Percentiles rank a stretch among this genome's conserved stretches.
These are phyloP conservation scores for Himalopsyche anomala DNA, from an alignment of 2,888 invertebrate species.

Conservation along the genomic window DNA sequence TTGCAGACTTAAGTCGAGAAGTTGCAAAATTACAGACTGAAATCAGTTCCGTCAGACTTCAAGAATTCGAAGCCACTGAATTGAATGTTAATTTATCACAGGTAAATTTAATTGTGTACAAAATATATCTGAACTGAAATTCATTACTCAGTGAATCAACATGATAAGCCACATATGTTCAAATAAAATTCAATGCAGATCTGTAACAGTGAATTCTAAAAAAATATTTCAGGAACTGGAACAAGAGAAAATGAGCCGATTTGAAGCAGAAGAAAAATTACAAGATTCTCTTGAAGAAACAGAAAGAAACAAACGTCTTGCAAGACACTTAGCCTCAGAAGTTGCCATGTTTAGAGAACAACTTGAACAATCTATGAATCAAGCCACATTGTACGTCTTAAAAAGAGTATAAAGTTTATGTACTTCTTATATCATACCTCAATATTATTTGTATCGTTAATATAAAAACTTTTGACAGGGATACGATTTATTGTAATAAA, in stretches of 20 bases:
- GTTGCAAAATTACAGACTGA: constrained; percentile 83
- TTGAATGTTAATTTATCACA: constrained; percentile 77
- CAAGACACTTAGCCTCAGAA: constrained; percentile 81
- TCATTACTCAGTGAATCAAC: too few species aligned
- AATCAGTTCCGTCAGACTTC: constrained; percentile 79
- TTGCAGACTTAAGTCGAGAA: constrained; percentile 80
- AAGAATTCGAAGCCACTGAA: constrained; percentile 85
- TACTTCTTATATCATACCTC: neutral
- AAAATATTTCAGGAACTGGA: constrained; percentile 74
- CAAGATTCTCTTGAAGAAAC: constrained; percentile 74
- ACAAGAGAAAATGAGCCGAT: constrained; percentile 72
- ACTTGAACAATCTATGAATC: constrained; percentile 80
- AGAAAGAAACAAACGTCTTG: constrained; percentile 81
- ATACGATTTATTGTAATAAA: too few species aligned
- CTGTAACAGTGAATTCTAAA: neutral
- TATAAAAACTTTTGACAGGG: too few species aligned
- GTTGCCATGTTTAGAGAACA: constrained; percentile 79
- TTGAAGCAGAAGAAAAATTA: constrained; percentile 77
- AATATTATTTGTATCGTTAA: too few species aligned
- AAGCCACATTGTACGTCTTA: constrained; percentile 74
- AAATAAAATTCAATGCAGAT: neutral
- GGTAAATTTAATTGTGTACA: constrained; percentile 68
- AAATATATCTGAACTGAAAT: neutral
- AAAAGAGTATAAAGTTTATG: neutral
- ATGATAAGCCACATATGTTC: too few species aligned